Evolutionary conservation across 1,140 invertebrate species (phyloP).

Genomic region (Melipona quadrifasciata): DNA sequence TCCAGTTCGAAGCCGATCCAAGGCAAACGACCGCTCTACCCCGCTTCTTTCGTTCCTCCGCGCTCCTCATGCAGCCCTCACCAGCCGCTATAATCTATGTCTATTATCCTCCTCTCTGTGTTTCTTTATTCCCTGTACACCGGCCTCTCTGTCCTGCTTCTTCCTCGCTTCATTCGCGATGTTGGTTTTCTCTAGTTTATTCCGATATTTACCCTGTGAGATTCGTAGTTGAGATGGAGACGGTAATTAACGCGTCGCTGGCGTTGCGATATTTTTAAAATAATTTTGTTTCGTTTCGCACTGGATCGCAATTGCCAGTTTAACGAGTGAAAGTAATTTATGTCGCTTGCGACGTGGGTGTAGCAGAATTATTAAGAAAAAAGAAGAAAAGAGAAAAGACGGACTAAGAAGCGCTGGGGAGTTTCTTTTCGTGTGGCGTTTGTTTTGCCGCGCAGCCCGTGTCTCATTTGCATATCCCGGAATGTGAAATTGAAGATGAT

Average conservation of each 20-base stretch:
- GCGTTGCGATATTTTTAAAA: background rate
- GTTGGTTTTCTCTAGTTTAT: conserved; percentile 40
- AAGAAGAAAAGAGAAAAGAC: background rate
- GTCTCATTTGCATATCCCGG: conserved; percentile 46
- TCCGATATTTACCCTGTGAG: conserved; percentile 26
- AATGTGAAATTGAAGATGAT: conserved; percentile 52
- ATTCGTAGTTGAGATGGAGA: conserved; percentile 5
- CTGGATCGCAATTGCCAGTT: background rate
- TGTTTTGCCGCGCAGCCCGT: conserved; percentile 15
- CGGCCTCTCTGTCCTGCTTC: conserved; percentile 20
- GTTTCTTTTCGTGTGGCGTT: conserved; percentile 29
- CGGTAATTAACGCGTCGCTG: conserved; percentile 2
- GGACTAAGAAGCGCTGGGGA: background rate
- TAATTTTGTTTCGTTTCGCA: background rate
- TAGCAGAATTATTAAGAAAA: background rate
- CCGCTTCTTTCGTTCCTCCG: conserved; percentile 58
- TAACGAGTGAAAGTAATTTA: conserved; percentile 33
- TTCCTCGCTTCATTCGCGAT: conserved; percentile 27
- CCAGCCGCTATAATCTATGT: conserved; percentile 64
- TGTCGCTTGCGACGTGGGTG: conserved; percentile 6
- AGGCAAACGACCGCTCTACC: conserved; percentile 80
- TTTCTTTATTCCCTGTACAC: conserved; percentile 37
- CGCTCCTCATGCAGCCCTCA: conserved; percentile 3
- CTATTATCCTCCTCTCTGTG: conserved; percentile 60
- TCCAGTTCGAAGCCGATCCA: conserved; percentile 78